phyloP scores from a whole-genome alignment of 2,113 vertebrate genomes.

The Aspiorhynchus laticeps region DNA sequence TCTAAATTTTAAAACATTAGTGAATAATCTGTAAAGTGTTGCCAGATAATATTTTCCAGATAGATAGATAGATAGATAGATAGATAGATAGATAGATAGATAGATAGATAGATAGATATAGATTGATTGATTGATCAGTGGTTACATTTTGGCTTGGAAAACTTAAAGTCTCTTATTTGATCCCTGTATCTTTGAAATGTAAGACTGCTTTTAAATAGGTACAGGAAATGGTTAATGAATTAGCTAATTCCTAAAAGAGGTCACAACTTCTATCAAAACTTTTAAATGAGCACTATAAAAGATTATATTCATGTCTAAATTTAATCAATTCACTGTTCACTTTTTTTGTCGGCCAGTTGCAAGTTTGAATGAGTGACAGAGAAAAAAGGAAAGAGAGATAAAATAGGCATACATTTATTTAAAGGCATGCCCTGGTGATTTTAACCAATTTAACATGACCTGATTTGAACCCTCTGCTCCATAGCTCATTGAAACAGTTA shows the following conservation, averaged over 20 bases:
- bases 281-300: conserved; percentile 18
- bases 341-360: background rate
- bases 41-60: background rate
- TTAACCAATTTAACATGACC: conserved; percentile 27
- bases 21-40: background rate
- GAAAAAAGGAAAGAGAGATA: conserved; percentile 5
- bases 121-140: background rate
- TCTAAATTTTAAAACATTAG: background rate
- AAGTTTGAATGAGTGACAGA: conserved; percentile 32
- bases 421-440: conserved; percentile 19
- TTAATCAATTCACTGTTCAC: background rate
- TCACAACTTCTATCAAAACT: conserved; percentile 24
- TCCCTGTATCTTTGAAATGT: background rate
- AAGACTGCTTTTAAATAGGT: background rate
- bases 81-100: too few species aligned
- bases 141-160: background rate
- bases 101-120: too few species aligned
- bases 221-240: conserved; percentile 4
- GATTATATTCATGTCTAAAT: background rate
- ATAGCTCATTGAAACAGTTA: conserved; percentile 82
- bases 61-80: too few species aligned
- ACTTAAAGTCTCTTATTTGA: background rate
- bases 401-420: conserved; percentile 23
- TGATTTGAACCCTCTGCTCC: conserved; percentile 15
- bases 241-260: conserved; percentile 11